Evolutionary conservation across 2,113 vertebrate genomes (phyloP).

Genomic region (Mystacornis crossleyi): DNA sequence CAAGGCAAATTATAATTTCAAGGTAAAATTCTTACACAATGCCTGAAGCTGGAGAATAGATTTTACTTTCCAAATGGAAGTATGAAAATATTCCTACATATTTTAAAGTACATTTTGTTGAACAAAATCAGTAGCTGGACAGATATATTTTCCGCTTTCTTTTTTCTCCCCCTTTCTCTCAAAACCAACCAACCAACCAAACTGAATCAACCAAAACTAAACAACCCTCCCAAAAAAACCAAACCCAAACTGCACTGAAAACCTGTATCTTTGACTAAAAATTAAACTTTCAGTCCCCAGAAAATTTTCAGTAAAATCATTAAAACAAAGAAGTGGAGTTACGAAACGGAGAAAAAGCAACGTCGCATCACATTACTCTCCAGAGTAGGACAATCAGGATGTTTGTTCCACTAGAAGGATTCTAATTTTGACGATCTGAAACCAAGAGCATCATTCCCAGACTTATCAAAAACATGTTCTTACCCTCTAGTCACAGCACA

Average conservation of each 20-base stretch:
- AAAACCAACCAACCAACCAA: not conserved
- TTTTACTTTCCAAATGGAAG: not conserved
- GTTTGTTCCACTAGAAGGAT: not conserved
- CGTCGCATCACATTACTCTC: fast-evolving
- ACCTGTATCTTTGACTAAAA: not conserved
- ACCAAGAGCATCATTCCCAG: not conserved
- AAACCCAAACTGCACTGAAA: not conserved
- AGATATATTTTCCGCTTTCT: not conserved
- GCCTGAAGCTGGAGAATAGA: not conserved
- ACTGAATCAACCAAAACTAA: not conserved
- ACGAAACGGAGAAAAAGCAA: not conserved
- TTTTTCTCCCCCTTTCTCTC: fast-evolving
- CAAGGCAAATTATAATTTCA: not conserved
- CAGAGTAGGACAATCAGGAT: not conserved
- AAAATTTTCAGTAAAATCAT: not conserved
- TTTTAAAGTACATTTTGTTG: not conserved
- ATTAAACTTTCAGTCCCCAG: not conserved
- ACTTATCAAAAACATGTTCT: not conserved
- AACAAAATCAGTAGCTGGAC: not conserved
- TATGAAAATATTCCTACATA: not conserved
- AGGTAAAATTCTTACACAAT: not conserved
- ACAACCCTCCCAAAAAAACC: fast-evolving
- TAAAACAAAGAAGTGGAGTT: not conserved
- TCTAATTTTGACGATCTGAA: not conserved
- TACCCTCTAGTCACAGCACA: not conserved